Evolutionary conservation across 2,113 vertebrate genomes (phyloP).

Genomic region (Mormoops blainvillei): DNA sequence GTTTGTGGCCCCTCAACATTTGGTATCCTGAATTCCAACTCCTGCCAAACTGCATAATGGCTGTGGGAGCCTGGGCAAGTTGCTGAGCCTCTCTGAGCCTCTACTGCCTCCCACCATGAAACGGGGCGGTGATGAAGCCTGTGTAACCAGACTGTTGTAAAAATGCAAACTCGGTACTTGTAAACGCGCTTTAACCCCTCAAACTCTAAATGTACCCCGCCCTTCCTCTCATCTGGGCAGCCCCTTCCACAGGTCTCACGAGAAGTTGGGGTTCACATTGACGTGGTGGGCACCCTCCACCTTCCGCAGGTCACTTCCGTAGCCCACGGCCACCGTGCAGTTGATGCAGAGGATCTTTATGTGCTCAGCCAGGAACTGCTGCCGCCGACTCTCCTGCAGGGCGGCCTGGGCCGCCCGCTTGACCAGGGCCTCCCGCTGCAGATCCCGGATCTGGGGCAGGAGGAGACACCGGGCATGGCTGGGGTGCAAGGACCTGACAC

Average conservation of each 20-base stretch:
- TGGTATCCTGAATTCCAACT: not conserved
- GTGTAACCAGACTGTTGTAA: not conserved
- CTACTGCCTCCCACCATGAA: not conserved
- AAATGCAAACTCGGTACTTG: not conserved
- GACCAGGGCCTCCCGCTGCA: conserved; percentile 77
- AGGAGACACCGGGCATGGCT: fast-evolving
- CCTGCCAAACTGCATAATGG: not conserved
- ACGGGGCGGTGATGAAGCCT: not conserved
- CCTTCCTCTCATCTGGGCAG: fast-evolving
- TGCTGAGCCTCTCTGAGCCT: not conserved
- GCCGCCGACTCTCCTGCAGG: conserved; percentile 13
- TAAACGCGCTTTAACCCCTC: not conserved
- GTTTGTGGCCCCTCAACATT: not conserved
- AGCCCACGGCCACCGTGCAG: conserved; percentile 82
- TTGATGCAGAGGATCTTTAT: conserved; percentile 84
- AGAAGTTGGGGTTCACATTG: conserved; percentile 87
- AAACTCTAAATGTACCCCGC: not conserved
- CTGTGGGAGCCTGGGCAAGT: not conserved
- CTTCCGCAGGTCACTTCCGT: conserved; percentile 83
- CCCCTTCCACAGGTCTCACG: conserved; percentile 79
- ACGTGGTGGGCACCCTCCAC: conserved; percentile 87
- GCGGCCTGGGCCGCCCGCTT: conserved; percentile 54
- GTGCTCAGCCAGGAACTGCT: not conserved
- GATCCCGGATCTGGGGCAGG: conserved; percentile 79
- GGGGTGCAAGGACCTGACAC: not conserved